Evolutionary conservation across 2,888 invertebrate genomes (phyloP), one percentile per base, ranked within the genome.

Genomic region (Archips crataeganus): DNA sequence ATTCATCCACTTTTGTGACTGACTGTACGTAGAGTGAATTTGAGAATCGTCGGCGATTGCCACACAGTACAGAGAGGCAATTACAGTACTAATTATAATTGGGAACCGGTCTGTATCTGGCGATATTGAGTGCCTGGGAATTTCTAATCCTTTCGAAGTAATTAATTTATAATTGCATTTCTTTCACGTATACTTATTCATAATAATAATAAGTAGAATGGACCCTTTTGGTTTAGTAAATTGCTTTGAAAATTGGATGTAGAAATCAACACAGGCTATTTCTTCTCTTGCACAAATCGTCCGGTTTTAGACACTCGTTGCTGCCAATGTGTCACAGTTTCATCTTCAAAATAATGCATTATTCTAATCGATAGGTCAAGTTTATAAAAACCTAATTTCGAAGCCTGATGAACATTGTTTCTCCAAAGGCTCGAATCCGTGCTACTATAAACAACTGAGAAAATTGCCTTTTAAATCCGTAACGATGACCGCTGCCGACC

Each of bases 41-140:
- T 59, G 70, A n/a, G 39, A 71, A 64, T 64, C 15, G 57, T 47
- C 3, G 36, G 42, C 42, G 59, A 64, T 70, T 70, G 63, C 63
- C 34, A 34, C 42, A 36, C 62, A n/a, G n/a, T n/a, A 64, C 47
- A 70, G 63, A 63, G 57, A 47, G 36, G 57, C 34, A 70, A 60
- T 65, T 65, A 65, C 65, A 13, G 65, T 60, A 65, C 65, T 65
- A 65, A 71, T 39, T 32, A 60, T 71, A 65, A 65, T 71, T 71
- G 23, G 65, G 36, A 71, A 51, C 39, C 47, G 13, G 54, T 15
- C 39, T 39, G 51, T 8, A 57, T 34, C 34, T 32, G 15, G 8
- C 45, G 42, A 51, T 15, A 10, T 63, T 47, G 59, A 68, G 66
- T 62, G 61, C 63, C 57, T 51, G 39, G 47, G 23, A 75, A 45